phyloP scores from a whole-genome alignment of 2,113 vertebrate genomes.

The Clarias magur region DNA sequence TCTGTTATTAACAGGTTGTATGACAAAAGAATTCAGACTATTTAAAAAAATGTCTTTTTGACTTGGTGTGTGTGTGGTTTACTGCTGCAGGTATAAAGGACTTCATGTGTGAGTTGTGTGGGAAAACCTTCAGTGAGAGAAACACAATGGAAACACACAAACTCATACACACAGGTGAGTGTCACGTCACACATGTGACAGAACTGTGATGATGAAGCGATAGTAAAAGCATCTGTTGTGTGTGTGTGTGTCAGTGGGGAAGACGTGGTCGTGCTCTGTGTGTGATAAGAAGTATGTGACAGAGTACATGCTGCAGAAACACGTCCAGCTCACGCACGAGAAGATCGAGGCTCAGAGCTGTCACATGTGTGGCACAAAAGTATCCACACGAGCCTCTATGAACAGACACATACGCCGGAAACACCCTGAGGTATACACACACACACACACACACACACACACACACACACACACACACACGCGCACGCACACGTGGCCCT shows the following conservation, averaged over 20 bases:
- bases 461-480: no score
- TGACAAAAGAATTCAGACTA: neutral
- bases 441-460: neutral
- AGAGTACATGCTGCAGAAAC: conserved; percentile 99
- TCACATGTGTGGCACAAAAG: conserved; percentile 94
- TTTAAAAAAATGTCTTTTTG: neutral
- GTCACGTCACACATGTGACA: neutral
- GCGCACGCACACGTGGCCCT: neutral
- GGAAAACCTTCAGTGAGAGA: conserved; percentile 95
- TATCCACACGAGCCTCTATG: conserved; percentile 96
- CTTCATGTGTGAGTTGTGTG: conserved; percentile 98
- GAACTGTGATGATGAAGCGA: neutral
- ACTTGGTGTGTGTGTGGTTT: neutral
- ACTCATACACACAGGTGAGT: conserved; percentile 92
- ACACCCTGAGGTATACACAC: conserved; percentile 86
- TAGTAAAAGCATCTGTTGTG: neutral
- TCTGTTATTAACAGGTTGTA: neutral
- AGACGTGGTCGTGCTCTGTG: conserved; percentile 91
- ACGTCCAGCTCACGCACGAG: conserved; percentile 95
- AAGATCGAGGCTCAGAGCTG: conserved; percentile 98
- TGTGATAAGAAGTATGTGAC: conserved; percentile 98
- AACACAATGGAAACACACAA: conserved; percentile 98
- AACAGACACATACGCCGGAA: conserved; percentile 95
- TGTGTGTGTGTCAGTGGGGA: conserved; percentile 82
- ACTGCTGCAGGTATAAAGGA: conserved; percentile 89